Evolutionary conservation across 2,888 invertebrate genomes (phyloP), one percentile per base, ranked within the genome.

Genomic region (Ormyrus thymus): DNA sequence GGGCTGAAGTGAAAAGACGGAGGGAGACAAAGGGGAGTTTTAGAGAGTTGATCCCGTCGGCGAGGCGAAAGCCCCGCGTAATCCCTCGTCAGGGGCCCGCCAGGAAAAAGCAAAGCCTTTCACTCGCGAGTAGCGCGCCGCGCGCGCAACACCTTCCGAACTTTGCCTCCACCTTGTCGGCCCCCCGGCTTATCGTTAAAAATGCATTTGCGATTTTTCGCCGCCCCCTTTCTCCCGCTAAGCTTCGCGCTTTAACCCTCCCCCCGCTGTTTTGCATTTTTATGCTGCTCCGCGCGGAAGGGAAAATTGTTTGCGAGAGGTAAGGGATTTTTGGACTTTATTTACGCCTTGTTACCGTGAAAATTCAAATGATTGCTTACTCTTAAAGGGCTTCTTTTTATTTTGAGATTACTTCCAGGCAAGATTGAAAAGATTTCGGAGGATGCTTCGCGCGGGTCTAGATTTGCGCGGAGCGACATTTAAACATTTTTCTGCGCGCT

Each of bases 101-200:
- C 7, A 11, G 45, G 55, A 68, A 68, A 75, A 45, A 71, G 77
- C 71, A 58, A 71, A 77, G 76, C 65, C 46, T 64, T 69, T 76
- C 76, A 11, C 62, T 76, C 50, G 66, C 29, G 29, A 29, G 29
- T 29, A 9, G 50, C 53, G 70, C 71, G 11, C 62, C 29, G 7
- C 29, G 59, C 61, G 29, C 29, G 64, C 70, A 76, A 70, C 64
- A 76, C 70, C 64, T 70, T 70, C 53, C 53, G 51, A 71, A 71
- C 69, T 72, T 77, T 71, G 29, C 10, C 66, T 62, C 56, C 55
- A 45, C 29, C 51, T 1, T n/a, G 51, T 43, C 15, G 6, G 48
- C 29, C 29, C 29, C 29, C 11, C 29, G 53, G 64, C 43, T 76
- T 61, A 64, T 64, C 64, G 76, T 76, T 70, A 76, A 76, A 70